Evolutionary conservation across 1,140 invertebrate species (phyloP), one percentile per base, ranked within the genome.

Genomic region (Bombus sylvicola): DNA sequence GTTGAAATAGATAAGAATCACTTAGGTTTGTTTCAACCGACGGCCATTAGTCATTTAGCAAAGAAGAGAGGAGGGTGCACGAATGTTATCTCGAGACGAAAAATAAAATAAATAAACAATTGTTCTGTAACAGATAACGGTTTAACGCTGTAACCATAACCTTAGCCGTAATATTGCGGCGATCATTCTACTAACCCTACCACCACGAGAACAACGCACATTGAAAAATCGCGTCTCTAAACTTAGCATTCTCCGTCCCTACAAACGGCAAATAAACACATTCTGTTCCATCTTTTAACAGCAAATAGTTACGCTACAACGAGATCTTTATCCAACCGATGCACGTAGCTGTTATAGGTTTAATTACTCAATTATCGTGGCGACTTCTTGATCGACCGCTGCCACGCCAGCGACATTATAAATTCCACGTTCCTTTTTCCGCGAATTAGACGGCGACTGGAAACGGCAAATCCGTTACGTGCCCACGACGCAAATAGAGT

Each of bases 311-410:
- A 28, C 39, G 25, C 41, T n/a, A 59, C 64, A 47, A 31, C 59
- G 39, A 15, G 5, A 9, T 41, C 28, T 82, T 34, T 62, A 41
- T 41, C 18, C 37, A 64, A 13, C 53, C 53, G 53, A 28, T 15
- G 74, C 68, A 37, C 41, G 75, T 59, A 76, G 31, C 13, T 66
- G 41, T 57, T 73, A 57, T 59, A 69, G 69, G 59, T 86, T 89
- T 88, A 86, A 88, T 89, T 88, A 82, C 87, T 89, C 85, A 89
- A 89, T 88, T 89, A 83, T 62, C 28, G 68, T 57, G 43, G 41
- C 39, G 41, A 37, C 82, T 85, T 86, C 74, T 89, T 74, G 62
- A 8, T 22, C 37, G 43, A 41, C 22, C 22, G 59, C 3, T 18
- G 13, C 39, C 37, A 34, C 39, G 10, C 13, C 13, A 37, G 76